A percentile compares a stretch with the other conserved stretches of the same genome.
Conservation (phyloP, 1,140 invertebrate genomes). For the Drosophila triauraria region DNA sequence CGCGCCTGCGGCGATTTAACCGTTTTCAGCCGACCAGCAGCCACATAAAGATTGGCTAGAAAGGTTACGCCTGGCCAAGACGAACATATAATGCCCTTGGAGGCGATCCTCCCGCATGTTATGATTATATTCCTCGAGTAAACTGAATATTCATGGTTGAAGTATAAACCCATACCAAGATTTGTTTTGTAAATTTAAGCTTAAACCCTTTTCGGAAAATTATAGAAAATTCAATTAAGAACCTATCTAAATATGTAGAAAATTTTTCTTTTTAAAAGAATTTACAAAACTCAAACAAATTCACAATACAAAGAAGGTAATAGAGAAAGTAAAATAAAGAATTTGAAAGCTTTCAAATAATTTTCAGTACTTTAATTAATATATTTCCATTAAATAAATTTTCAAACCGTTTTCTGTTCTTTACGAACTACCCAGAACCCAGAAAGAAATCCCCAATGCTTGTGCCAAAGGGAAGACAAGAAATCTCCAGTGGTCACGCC, state of each 20-base stretch:
- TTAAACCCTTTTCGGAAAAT: no score
- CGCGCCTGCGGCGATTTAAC: constrained; percentile 81
- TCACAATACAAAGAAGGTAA: no score
- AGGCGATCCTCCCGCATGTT: background rate
- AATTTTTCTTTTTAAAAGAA: no score
- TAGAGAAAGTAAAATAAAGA: background rate
- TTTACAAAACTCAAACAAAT: no score
- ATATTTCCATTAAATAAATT: background rate
- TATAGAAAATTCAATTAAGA: no score
- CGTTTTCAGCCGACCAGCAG: constrained; percentile 66
- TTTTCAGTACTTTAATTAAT: background rate
- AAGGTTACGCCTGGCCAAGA: constrained; percentile 13
- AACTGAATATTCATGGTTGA: no score
- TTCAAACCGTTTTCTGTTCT: background rate
- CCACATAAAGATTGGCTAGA: constrained; percentile 33
- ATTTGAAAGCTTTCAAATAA: background rate
- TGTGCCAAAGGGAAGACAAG: constrained; percentile 13
- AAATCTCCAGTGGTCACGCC: constrained; percentile 63
- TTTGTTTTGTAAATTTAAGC: no score
- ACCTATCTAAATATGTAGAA: no score
- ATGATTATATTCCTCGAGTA: no score
- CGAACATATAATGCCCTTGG: constrained; percentile 35
- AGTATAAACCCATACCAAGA: background rate
- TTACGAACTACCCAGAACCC: background rate
- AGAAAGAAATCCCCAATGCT: constrained; percentile 24